Evolutionary conservation across 2,113 vertebrate species (phyloP), one percentile per base, ranked within the genome.

Genomic region (Shinisaurus crocodilurus): DNA sequence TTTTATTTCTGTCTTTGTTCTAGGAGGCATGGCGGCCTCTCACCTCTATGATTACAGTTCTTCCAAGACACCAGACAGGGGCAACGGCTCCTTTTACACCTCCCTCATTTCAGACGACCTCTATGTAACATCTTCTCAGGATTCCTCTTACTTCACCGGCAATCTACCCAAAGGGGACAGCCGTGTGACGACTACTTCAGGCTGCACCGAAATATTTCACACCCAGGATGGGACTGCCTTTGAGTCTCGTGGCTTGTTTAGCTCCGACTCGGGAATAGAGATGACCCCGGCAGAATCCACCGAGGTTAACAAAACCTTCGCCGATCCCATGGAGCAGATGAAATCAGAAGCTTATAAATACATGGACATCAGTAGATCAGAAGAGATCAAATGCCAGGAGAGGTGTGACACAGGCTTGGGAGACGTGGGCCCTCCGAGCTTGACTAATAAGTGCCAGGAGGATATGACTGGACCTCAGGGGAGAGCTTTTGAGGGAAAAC

Each of bases 281-380:
- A 98, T 98, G 98, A 98, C 98, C 88, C 98, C 98, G 6, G 97
- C 98, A 88, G 98, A 98, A 91, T 96, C 97, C 77, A 90, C 93
- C 0, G 98, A 99, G 74, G 95, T 98, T 20, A 96, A 98, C 45
- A 98, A 98, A 96, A 98, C 97, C 88, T 96, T 98, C 93, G 97
- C 95, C 7, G 97, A 97, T 57, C 97, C 97, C 76, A 94, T 96
- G 77, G 96, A 97, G 89, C 97, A 97, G 43, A 97, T 98, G 95
- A 99, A 99, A 97, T 96, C 95, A 60, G 98, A 99, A 93, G 96
- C 97, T 89, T 99, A 98, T 95, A 99, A 98, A 97, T 99, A 99
- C 97, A 99, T 99, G 97, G 99, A 99, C 94, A 98, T 99, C 91
- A 98, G 98, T 89, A 97, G 98, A 79, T 96, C 98, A 18, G 98